Conservation (phyloP, 2,113 vertebrate genomes). For the Malurus cyaneus region DNA sequence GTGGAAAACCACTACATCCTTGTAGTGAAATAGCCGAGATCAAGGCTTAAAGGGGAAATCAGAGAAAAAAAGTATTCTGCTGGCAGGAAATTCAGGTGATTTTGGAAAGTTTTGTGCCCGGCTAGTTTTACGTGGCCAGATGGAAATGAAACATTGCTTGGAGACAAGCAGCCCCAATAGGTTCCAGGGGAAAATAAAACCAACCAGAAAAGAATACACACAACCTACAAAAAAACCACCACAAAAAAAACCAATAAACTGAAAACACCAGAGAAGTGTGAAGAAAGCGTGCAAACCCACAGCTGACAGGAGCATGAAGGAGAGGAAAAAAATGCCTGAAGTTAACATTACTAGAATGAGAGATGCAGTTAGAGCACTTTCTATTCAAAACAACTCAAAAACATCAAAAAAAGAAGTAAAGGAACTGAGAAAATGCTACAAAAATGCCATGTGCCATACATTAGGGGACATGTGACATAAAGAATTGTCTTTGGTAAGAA, state of each 20-base stretch:
- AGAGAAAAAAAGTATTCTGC: background rate
- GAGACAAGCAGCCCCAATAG: background rate
- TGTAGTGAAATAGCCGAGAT: background rate
- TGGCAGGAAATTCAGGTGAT: conserved; percentile 28
- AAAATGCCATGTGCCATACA: accelerated
- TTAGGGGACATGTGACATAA: background rate
- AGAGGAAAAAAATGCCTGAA: background rate
- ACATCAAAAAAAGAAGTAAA: background rate
- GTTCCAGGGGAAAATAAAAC: conserved; percentile 14
- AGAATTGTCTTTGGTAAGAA: background rate
- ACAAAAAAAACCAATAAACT: background rate
- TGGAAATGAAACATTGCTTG: background rate
- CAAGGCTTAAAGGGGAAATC: background rate
- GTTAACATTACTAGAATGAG: background rate
- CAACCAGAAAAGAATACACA: background rate
- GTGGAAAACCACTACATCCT: background rate
- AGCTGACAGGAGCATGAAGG: background rate
- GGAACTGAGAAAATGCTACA: background rate
- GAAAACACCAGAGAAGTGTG: background rate
- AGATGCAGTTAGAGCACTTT: background rate
- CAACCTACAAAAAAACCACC: background rate
- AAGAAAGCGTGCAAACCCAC: background rate
- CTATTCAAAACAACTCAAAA: background rate
- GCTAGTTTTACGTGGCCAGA: background rate
- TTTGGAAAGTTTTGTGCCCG: conserved; percentile 7